Evolutionary conservation across 2,888 invertebrate species (phyloP).

Genomic region (Aelia acuminata): DNA sequence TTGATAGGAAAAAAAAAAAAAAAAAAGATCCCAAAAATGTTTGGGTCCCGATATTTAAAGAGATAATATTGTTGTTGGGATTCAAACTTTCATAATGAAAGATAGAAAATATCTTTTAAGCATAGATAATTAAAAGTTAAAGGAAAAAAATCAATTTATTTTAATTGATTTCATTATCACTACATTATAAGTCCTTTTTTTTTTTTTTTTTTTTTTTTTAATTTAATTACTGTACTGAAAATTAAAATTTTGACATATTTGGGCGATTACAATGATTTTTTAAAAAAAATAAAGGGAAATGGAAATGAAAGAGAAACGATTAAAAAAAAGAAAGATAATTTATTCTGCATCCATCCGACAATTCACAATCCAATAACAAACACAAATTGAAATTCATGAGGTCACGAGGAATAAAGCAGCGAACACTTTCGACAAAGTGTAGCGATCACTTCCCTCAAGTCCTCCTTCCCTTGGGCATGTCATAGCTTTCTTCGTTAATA

Average conservation of each 20-base stretch:
- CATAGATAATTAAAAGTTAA: neutral
- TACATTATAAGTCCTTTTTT: neutral
- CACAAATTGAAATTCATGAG: neutral
- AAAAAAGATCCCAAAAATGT: neutral
- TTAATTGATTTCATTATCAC: neutral
- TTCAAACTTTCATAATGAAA: neutral
- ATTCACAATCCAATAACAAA: neutral
- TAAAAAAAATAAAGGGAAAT: neutral
- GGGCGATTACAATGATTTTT: neutral
- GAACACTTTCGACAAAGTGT: neutral
- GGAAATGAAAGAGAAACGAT: neutral
- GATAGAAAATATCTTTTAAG: neutral
- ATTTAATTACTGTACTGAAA: no score
- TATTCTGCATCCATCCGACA: slow-evolving; percentile 8
- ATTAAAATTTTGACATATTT: neutral
- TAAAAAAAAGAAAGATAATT: neutral
- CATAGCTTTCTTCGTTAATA: neutral
- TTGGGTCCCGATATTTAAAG: neutral
- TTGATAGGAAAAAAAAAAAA: neutral
- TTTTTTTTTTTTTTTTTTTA: no score
- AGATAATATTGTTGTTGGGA: neutral
- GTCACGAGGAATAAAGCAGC: neutral
- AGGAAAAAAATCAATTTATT: neutral
- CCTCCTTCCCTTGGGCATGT: neutral
- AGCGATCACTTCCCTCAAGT: neutral